A percentile compares a stretch with the other conserved stretches of the same genome.
Evolutionary conservation across 2,797 vertebrate genomes (phyloP).

Genomic region (Dermochelys coriacea): DNA sequence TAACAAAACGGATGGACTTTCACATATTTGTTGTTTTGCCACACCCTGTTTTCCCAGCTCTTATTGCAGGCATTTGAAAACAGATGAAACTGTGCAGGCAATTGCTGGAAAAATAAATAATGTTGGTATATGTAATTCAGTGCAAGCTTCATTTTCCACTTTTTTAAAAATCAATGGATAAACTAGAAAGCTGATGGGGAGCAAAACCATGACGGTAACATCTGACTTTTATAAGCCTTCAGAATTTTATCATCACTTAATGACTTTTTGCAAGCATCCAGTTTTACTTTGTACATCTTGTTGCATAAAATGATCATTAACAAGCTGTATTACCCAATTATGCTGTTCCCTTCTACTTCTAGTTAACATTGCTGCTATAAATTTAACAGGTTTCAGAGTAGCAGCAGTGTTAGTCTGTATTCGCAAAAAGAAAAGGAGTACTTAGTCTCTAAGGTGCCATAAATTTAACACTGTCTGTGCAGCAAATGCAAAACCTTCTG

Average conservation of each 20-base stretch:
- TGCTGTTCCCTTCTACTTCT: background rate
- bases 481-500: constrained; percentile 36
- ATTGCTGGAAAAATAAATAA: constrained; percentile 14
- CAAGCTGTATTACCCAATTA: constrained; percentile 24
- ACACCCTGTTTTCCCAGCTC: background rate
- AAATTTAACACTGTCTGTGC: constrained; percentile 13
- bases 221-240: background rate
- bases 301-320: constrained; percentile 28
- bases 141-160: background rate
- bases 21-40: constrained; percentile 1
- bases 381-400: no score
- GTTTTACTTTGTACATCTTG: constrained; percentile 48
- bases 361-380: background rate
- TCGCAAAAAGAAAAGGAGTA: no score
- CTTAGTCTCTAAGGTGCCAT: no score
- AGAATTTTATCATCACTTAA: background rate
- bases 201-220: background rate
- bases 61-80: background rate
- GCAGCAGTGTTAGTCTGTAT: no score
- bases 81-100: constrained; percentile 8
- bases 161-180: background rate
- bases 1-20: background rate
- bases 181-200: background rate
- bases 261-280: background rate
- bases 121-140: background rate